phyloP scores from a whole-genome alignment of 1,140 invertebrate species.

The Brachionus sp. region DNA sequence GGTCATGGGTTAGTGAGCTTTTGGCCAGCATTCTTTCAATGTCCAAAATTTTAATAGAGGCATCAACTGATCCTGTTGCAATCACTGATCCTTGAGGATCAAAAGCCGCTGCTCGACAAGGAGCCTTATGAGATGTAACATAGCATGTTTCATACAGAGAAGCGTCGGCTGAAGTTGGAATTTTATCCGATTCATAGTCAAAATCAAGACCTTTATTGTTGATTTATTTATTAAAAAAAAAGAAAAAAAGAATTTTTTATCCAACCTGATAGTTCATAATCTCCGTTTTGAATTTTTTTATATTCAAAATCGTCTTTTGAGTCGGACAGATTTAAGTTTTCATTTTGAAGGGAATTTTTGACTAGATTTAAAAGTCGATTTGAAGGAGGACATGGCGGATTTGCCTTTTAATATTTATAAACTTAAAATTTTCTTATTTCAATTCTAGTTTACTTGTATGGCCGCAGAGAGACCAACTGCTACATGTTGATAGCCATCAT shows the following conservation, averaged over 20 bases:
- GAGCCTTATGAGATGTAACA: constrained; percentile 94
- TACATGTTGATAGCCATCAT: constrained; percentile 83
- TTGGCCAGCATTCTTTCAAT: constrained; percentile 93
- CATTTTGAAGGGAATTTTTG: constrained; percentile 77
- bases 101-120: constrained; percentile 89
- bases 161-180: constrained; percentile 81
- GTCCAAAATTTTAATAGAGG: constrained; percentile 96
- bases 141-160: constrained; percentile 96
- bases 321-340: constrained; percentile 57
- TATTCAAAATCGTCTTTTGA: constrained; percentile 47
- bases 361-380: constrained; percentile 82
- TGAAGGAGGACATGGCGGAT: constrained; percentile 87
- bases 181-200: constrained; percentile 90
- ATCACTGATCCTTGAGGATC: constrained; percentile 79
- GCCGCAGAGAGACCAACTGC: constrained; percentile 73
- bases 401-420: constrained; percentile 65
- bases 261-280: not conserved
- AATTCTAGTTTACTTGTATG: not conserved
- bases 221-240: too few relatives aligned
- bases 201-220: constrained; percentile 76
- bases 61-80: constrained; percentile 95
- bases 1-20: constrained; percentile 51
- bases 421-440: not conserved
- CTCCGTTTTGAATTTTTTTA: constrained; percentile 32
- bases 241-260: too few relatives aligned